phyloP scores from a whole-genome alignment of 2,797 vertebrate genomes.

The Falco berigora region DNA sequence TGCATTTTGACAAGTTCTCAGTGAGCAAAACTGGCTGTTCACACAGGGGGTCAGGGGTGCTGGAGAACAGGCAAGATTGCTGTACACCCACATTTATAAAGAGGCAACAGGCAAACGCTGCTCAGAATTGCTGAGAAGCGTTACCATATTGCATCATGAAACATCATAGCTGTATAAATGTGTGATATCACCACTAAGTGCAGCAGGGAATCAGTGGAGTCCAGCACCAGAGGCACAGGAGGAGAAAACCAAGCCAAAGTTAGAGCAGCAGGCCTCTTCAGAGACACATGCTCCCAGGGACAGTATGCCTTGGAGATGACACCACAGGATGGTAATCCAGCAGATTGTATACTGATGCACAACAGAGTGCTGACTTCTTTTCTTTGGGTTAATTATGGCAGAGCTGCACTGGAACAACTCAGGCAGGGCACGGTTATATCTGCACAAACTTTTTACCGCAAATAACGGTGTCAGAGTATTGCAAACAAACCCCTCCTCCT shows the following conservation, averaged over 20 bases:
- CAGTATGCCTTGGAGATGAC: background rate
- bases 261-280: background rate
- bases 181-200: background rate
- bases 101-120: background rate
- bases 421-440: background rate
- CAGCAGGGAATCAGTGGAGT: background rate
- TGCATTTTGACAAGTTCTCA: background rate
- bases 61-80: background rate
- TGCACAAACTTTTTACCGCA: background rate
- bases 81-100: background rate
- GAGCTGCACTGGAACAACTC: background rate
- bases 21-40: background rate
- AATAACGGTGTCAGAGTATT: background rate
- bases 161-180: background rate
- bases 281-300: background rate
- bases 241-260: background rate
- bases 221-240: background rate
- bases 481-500: background rate
- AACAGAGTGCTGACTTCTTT: background rate
- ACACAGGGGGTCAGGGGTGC: background rate
- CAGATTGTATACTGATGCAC: background rate
- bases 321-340: background rate
- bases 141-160: background rate
- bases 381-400: background rate
- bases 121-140: background rate